Evolutionary conservation across 35 echinoderm and acorn worm species (phyloP).

Genomic region (Ophioderma brevispina): DNA sequence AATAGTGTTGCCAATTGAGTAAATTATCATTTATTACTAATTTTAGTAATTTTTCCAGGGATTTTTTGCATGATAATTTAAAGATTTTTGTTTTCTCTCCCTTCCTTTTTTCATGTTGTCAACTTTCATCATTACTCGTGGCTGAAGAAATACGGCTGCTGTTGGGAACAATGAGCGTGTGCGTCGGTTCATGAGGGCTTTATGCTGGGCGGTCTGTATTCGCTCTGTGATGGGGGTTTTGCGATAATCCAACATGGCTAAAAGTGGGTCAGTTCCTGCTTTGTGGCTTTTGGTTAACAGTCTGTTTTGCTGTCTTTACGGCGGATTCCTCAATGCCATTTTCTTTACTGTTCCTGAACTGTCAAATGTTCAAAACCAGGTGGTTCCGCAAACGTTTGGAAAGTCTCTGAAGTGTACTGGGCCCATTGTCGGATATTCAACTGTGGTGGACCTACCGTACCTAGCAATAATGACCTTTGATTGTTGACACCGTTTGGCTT

Average conservation of each 20-base stretch:
- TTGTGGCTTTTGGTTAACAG: constrained; percentile 48
- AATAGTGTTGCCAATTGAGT: no score
- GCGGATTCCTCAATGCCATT: constrained; percentile 72
- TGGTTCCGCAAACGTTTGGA: constrained; percentile 22
- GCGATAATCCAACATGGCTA: constrained; percentile 52
- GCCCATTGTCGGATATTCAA: constrained; percentile 81
- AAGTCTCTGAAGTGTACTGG: constrained; percentile 55
- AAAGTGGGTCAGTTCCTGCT: constrained; percentile 49
- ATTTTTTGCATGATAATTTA: constrained; percentile 22
- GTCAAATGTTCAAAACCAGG: constrained; percentile 66
- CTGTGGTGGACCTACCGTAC: constrained; percentile 47
- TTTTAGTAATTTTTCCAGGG: constrained; percentile 18
- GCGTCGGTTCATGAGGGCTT: constrained; percentile 45
- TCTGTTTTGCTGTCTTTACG: constrained; percentile 55
- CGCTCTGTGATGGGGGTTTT: constrained; percentile 64
- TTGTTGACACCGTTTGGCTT: constrained; percentile 31
- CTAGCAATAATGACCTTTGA: constrained; percentile 30
- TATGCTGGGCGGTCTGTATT: constrained; percentile 52
- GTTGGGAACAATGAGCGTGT: constrained; percentile 61
- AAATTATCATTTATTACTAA: constrained; percentile 25
- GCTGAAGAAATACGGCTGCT: constrained; percentile 19
- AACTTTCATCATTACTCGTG: constrained; percentile 15
- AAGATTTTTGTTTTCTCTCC: constrained; percentile 6
- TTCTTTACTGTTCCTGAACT: constrained; percentile 39
- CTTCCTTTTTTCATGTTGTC: not conserved